These are phyloP conservation scores for Acanthopagrus latus DNA, from an alignment of 2,797 vertebrate species.

Conservation along the genomic window DNA sequence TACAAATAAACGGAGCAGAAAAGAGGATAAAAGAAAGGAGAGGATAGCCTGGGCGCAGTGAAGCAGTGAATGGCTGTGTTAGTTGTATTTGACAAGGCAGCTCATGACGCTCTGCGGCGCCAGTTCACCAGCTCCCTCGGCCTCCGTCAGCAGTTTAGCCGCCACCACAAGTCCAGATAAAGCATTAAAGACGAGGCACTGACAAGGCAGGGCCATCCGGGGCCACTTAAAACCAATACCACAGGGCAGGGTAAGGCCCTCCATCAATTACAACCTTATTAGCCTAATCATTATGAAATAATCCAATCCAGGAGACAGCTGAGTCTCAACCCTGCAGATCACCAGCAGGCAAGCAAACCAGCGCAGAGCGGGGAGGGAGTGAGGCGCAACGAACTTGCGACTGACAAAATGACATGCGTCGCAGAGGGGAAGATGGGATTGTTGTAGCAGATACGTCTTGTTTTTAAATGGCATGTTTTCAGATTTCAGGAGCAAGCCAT, in stretches of 20 bases:
- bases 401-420: background rate
- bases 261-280: slow-evolving; percentile 81
- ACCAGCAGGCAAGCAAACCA: slow-evolving; percentile 54
- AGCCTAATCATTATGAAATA: slow-evolving; percentile 83
- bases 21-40: slow-evolving; percentile 52
- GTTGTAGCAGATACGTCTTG: background rate
- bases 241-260: slow-evolving; percentile 76
- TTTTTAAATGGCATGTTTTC: background rate
- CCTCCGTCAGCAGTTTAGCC: slow-evolving; percentile 67
- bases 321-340: slow-evolving; percentile 66
- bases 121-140: slow-evolving; percentile 29
- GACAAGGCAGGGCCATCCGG: slow-evolving; percentile 74
- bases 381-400: background rate
- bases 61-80: slow-evolving; percentile 47
- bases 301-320: slow-evolving; percentile 76
- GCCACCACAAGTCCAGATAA: slow-evolving; percentile 67
- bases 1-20: slow-evolving; percentile 67
- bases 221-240: slow-evolving; percentile 82
- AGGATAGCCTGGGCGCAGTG: slow-evolving; percentile 30
- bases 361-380: slow-evolving; percentile 1
- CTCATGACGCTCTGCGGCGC: slow-evolving; percentile 17
- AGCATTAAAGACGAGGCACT: slow-evolving; percentile 77
- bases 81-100: slow-evolving; percentile 41
- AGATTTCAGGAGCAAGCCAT: background rate
- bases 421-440: background rate